Evolutionary conservation across 2,113 vertebrate genomes (phyloP).

Genomic region (Protomyctophum bolini): DNA sequence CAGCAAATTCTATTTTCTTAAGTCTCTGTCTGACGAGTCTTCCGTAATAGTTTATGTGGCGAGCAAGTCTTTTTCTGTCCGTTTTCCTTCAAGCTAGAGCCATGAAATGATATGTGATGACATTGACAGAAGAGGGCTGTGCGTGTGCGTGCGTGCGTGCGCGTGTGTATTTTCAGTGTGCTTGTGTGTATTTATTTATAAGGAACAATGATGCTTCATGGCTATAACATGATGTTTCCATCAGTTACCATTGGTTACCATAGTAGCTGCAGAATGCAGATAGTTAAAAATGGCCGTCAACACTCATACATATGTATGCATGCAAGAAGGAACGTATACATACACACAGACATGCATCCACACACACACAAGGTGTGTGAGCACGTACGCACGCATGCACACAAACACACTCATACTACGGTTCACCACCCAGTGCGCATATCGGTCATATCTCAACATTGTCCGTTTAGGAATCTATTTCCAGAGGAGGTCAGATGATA

Average conservation of each 20-base stretch:
- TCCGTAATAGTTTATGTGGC: no score
- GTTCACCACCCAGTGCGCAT: not conserved
- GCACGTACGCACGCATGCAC: not conserved
- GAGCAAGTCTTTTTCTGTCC: no score
- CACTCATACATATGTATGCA: not conserved
- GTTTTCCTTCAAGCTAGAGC: no score
- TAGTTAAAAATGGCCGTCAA: slow-evolving; percentile 61
- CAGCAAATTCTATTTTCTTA: no score
- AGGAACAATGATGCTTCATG: no score
- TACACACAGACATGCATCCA: slow-evolving; percentile 20
- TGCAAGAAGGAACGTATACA: not conserved
- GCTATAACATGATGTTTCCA: not conserved
- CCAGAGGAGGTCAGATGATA: slow-evolving; percentile 61
- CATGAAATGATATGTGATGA: no score
- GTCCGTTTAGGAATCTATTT: slow-evolving; percentile 72
- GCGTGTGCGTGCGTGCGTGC: slow-evolving; percentile 13
- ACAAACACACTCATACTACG: not conserved
- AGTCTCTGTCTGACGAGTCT: no score
- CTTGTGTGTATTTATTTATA: no score
- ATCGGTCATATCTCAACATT: slow-evolving; percentile 34
- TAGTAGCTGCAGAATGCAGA: slow-evolving; percentile 63
- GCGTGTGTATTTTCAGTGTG: not conserved
- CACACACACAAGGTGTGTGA: not conserved
- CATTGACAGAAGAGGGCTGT: not conserved
- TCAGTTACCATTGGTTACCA: not conserved